A percentile compares a stretch with the other conserved stretches of the same genome.
These are phyloP conservation scores for Serilophus lunatus DNA, from an alignment of 2,113 vertebrate species.

Conservation along the genomic window DNA sequence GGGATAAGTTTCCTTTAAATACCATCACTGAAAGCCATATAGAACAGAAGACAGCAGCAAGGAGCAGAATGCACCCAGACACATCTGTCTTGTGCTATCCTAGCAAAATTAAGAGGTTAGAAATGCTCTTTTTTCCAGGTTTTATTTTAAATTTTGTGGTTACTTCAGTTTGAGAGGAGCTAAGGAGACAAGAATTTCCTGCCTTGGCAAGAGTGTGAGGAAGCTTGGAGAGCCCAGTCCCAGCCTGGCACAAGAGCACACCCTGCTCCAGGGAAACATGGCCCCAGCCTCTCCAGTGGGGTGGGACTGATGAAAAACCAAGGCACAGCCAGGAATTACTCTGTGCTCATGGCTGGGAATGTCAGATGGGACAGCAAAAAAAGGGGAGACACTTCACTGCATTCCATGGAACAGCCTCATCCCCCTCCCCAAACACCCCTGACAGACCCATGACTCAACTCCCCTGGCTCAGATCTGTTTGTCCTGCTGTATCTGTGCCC, in stretches of 20 bases:
- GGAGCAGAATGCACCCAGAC: background rate
- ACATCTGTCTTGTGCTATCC: background rate
- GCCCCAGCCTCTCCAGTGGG: background rate
- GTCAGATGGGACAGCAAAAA: background rate
- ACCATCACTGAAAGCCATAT: background rate
- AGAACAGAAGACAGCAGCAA: background rate
- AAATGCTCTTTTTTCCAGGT: background rate
- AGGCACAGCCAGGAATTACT: background rate
- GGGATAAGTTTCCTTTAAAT: background rate
- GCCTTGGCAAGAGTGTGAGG: background rate
- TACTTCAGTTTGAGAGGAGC: background rate
- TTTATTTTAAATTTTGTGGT: background rate
- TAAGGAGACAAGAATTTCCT: background rate
- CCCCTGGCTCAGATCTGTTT: background rate
- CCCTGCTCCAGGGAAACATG: background rate
- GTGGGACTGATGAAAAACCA: background rate
- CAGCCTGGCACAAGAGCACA: background rate
- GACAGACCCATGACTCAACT: background rate
- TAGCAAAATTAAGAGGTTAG: background rate
- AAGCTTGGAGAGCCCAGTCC: background rate
- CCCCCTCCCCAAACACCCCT: background rate
- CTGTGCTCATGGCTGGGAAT: fast-evolving
- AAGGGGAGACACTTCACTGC: background rate
- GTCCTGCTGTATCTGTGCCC: background rate
- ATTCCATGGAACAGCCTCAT: background rate